These are phyloP conservation scores for Torymus texanus DNA, from an alignment of 2,888 invertebrate genomes.

Conservation along the genomic window DNA sequence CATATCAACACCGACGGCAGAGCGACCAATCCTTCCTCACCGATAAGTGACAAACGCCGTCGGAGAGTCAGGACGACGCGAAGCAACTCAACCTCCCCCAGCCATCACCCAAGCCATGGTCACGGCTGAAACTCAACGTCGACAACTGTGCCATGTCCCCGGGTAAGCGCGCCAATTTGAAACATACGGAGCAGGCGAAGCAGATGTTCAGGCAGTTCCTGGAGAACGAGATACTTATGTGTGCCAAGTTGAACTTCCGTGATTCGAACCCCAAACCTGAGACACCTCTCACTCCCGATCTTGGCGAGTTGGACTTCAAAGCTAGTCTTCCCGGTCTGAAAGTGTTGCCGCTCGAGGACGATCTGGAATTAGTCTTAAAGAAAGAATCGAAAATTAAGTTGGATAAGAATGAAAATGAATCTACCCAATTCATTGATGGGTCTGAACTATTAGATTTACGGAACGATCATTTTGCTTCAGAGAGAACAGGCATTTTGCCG, in stretches of 20 bases:
- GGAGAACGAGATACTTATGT: slow-evolving; percentile 62
- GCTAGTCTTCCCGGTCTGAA: slow-evolving; percentile 46
- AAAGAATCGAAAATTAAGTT: slow-evolving; percentile 19
- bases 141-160: slow-evolving; percentile 29
- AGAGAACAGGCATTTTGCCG: slow-evolving; percentile 21
- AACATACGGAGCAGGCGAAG: slow-evolving; percentile 61
- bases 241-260: slow-evolving; percentile 57
- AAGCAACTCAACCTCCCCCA: not conserved
- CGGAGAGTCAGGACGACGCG: slow-evolving; percentile 26
- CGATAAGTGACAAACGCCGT: slow-evolving; percentile 67
- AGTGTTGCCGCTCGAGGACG: slow-evolving; percentile 20
- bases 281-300: slow-evolving; percentile 59
- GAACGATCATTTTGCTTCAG: slow-evolving; percentile 38
- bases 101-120: slow-evolving; percentile 41
- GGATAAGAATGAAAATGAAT: slow-evolving; percentile 5
- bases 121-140: slow-evolving; percentile 42
- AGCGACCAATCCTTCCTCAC: slow-evolving; percentile 67
- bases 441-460: not conserved
- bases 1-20: slow-evolving; percentile 73
- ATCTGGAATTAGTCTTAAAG: slow-evolving; percentile 21
- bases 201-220: slow-evolving; percentile 60
- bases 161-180: slow-evolving; percentile 56
- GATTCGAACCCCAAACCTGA: slow-evolving; percentile 46
- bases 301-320: slow-evolving; percentile 56
- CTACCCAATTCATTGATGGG: not conserved